phyloP scores from a whole-genome alignment of 1,140 invertebrate genomes.

The Agrypnia vestita region DNA sequence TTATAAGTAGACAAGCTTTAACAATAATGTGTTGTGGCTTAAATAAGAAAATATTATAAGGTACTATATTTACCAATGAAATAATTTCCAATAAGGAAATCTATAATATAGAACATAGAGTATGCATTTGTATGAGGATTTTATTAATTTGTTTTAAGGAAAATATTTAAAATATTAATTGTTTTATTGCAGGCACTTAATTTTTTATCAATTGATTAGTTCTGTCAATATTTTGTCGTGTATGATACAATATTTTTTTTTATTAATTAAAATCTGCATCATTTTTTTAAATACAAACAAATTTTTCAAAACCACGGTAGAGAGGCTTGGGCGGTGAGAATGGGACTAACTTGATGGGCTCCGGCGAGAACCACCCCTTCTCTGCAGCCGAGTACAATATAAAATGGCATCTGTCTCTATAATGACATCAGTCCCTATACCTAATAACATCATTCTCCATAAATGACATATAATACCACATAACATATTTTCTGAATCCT shows the following conservation, averaged over 20 bases:
- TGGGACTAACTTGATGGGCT: too few species aligned
- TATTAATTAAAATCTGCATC: background rate
- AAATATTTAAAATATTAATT: background rate
- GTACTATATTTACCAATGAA: conserved; percentile 11
- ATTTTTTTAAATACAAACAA: too few species aligned
- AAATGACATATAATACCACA: too few species aligned
- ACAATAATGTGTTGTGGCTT: conserved; percentile 60
- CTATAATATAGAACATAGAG: background rate
- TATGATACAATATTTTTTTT: background rate
- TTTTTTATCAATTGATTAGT: background rate
- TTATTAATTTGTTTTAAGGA: conserved; percentile 18
- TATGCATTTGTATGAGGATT: conserved; percentile 27
- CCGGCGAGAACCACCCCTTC: too few species aligned
- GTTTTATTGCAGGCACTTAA: background rate
- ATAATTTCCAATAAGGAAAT: conserved; percentile 5
- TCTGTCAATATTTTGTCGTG: background rate
- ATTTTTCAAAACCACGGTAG: too few species aligned
- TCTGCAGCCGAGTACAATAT: too few species aligned
- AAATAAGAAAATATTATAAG: conserved; percentile 50
- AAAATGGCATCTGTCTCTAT: too few species aligned
- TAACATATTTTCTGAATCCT: too few species aligned
- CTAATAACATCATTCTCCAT: too few species aligned
- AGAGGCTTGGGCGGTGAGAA: too few species aligned
- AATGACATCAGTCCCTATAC: too few species aligned
- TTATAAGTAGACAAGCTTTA: conserved; percentile 57